phyloP scores from a whole-genome alignment of 2,113 vertebrate genomes.

The Lophotis ruficrista region DNA sequence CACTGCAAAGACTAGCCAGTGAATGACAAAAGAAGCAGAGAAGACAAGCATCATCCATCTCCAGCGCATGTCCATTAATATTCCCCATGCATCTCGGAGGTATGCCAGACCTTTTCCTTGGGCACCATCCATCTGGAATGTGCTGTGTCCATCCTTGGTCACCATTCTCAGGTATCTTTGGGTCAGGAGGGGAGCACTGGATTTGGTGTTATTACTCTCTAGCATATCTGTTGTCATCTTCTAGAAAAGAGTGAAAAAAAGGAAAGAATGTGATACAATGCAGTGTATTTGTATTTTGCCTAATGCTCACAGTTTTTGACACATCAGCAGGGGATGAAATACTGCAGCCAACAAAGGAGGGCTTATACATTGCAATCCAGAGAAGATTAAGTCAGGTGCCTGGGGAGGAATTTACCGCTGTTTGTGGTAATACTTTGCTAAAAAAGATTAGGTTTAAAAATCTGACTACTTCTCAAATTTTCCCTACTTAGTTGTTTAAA shows the following conservation, averaged over 20 bases:
- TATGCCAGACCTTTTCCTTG: slow-evolving; percentile 79
- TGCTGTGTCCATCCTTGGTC: slow-evolving; percentile 93
- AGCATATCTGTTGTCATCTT: slow-evolving; percentile 57
- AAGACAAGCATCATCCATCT: slow-evolving; percentile 96
- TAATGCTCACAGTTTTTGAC: slow-evolving; percentile 63
- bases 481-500: slow-evolving; percentile 18
- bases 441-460: slow-evolving; percentile 61
- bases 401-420: slow-evolving; percentile 64
- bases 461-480: neutral
- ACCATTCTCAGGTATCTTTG: slow-evolving; percentile 83
- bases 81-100: slow-evolving; percentile 91
- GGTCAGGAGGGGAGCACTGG: slow-evolving; percentile 82
- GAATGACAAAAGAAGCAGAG: slow-evolving; percentile 90
- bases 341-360: slow-evolving; percentile 63
- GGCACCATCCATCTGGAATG: slow-evolving; percentile 71
- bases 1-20: slow-evolving; percentile 96
- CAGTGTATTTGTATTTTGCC: slow-evolving; percentile 11
- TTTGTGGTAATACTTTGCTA: slow-evolving; percentile 54
- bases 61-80: slow-evolving; percentile 94
- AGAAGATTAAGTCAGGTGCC: slow-evolving; percentile 69
- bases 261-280: neutral
- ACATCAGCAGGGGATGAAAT: slow-evolving; percentile 64
- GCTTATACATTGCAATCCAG: slow-evolving; percentile 68
- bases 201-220: slow-evolving; percentile 79
- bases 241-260: slow-evolving; percentile 33